Percentiles rank a stretch among this genome's conserved stretches.
phyloP scores from a whole-genome alignment of 2,113 vertebrate genomes.

The Orcinus orca region DNA sequence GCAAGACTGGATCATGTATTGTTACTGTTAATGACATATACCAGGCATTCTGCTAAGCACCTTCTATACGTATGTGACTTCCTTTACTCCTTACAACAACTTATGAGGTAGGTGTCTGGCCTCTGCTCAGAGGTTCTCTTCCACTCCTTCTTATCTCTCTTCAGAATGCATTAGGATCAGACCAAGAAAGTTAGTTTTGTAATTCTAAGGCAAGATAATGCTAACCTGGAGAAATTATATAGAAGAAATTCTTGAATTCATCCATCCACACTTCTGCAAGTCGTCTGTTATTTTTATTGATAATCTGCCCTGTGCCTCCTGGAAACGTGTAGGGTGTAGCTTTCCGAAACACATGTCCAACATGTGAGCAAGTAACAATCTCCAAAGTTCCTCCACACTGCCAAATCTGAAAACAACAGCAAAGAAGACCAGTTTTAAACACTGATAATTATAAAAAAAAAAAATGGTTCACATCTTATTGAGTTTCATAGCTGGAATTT shows the following conservation, averaged over 20 bases:
- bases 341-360: slow-evolving; percentile 98
- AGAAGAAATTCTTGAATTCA: slow-evolving; percentile 99
- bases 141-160: not conserved
- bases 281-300: slow-evolving; percentile 98
- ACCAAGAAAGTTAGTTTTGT: not conserved
- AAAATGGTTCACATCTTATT: not conserved
- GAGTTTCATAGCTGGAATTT: not conserved
- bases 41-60: not conserved
- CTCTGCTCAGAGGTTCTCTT: slow-evolving; percentile 13
- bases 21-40: not conserved
- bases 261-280: slow-evolving; percentile 99
- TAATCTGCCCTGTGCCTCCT: slow-evolving; percentile 98
- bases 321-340: slow-evolving; percentile 99
- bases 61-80: not conserved
- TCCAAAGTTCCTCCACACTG: slow-evolving; percentile 98
- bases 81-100: not conserved
- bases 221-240: slow-evolving; percentile 99
- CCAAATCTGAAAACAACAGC: slow-evolving; percentile 90
- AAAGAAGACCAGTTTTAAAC: not conserved
- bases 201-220: slow-evolving; percentile 43
- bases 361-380: slow-evolving; percentile 98
- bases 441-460: not conserved
- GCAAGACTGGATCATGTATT: not conserved
- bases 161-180: slow-evolving; percentile 20
- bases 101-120: not conserved